These are phyloP conservation scores for Cephalotes varians DNA, from an alignment of 2,888 invertebrate genomes.

Conservation along the genomic window DNA sequence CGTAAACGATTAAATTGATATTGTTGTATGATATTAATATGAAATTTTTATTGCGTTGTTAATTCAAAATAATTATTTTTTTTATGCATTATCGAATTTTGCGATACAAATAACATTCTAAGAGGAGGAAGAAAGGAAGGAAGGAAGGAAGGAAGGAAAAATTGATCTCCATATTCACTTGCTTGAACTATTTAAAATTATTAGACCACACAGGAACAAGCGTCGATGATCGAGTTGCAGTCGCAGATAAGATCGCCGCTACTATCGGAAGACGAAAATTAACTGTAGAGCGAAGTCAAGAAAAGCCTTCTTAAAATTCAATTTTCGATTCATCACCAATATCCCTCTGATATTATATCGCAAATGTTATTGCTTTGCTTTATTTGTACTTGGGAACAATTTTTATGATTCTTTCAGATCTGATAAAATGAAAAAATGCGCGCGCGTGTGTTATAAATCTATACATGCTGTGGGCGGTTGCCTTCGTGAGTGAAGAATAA, in stretches of 20 bases:
- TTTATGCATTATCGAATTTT: background rate
- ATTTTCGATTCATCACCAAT: constrained; percentile 45
- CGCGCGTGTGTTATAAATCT: background rate
- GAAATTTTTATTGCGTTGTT: background rate
- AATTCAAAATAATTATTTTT: background rate
- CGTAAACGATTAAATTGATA: background rate
- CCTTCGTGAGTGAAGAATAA: constrained; percentile 60
- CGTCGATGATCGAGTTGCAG: constrained; percentile 52
- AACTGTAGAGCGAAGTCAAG: constrained; percentile 59
- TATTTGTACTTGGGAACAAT: background rate
- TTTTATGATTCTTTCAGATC: background rate
- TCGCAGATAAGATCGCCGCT: constrained; percentile 57
- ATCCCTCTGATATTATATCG: background rate
- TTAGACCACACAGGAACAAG: background rate
- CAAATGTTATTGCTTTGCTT: background rate
- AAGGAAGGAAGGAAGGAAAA: background rate
- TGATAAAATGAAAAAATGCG: background rate
- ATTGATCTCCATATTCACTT: background rate
- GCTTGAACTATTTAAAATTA: constrained; percentile 10
- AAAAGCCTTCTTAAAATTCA: constrained; percentile 55
- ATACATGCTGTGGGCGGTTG: constrained; percentile 25
- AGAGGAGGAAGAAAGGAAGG: background rate
- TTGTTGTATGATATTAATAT: background rate
- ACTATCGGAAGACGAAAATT: constrained; percentile 69
- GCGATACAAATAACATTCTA: background rate